Evolutionary conservation across 2,113 vertebrate genomes (phyloP), one percentile per base, ranked within the genome.

Genomic region (Sturnira hondurensis): DNA sequence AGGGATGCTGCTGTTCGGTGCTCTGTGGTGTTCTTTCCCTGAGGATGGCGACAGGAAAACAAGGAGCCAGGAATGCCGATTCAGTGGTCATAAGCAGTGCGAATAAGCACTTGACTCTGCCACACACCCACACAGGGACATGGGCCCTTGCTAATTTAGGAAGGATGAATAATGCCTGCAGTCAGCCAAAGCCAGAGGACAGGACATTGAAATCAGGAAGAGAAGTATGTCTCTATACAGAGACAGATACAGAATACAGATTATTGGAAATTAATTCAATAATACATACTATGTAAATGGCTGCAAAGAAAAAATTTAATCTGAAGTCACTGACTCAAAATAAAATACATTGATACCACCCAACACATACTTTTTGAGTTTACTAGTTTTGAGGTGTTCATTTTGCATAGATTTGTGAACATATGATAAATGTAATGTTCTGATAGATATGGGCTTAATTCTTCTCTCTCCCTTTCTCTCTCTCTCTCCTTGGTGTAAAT

Each of bases 351-450:
- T 89, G 6, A 17, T 38, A 81, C 47, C 54, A 19, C 24, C 24
- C 26, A 6, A 41, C 24, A 43, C 38, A 83, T 2, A 45, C 38
- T 28, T 78, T 93, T 88, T 86, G 36, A 93, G 2, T 31, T 76
- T 93, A 33, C 6, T 81, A 47, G 16, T 65, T 86, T 84, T 31
- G 36, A 16, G 7, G 67, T 85, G 22, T 28, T 77, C 14, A 74
- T 86, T 94, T 96, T 86, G 71, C 5, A 77, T 65, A 86, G 24
- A 61, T 95, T 93, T 87, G 76, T 71, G 9, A 83, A 43, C 43
- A 93, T 86, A 61, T 36, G 7, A 63, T 78, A 87, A 84, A 54
- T 7, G 5, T 50, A 95, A 41, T 17, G 65, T 91, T 92, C 41
- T 92, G 50, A 81, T 80, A 71, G n/a, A 83, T 67, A n/a, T 0